phyloP scores from a whole-genome alignment of 2,797 vertebrate species.

The Xiphorhynchus erythropygius region DNA sequence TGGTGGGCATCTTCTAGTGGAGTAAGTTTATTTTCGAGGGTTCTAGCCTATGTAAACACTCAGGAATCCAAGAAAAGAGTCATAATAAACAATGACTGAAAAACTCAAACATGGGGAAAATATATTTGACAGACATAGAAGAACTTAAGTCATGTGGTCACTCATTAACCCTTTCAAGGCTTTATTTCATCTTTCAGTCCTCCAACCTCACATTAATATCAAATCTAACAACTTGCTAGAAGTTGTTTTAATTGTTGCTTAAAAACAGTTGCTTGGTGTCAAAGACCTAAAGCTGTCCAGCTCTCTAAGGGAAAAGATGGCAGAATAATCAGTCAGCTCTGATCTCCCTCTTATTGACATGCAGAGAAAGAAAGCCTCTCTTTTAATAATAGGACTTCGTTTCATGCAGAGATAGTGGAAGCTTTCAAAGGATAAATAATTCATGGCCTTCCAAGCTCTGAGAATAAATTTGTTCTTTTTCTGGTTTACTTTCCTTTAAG shows the following conservation, averaged over 20 bases:
- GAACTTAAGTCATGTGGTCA: constrained; percentile 38
- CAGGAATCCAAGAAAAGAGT: constrained; percentile 17
- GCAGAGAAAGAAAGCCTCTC: constrained; percentile 67
- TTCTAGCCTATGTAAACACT: background rate
- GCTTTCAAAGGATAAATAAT: constrained; percentile 80
- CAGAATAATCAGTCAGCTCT: constrained; percentile 63
- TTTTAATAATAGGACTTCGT: constrained; percentile 74
- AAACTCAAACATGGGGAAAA: background rate
- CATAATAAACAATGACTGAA: constrained; percentile 1
- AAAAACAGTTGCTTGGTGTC: constrained; percentile 30
- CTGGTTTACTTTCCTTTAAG: constrained; percentile 76
- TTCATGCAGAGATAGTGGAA: constrained; percentile 74
- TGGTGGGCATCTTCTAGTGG: background rate
- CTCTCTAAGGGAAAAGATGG: constrained; percentile 52
- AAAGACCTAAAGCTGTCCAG: constrained; percentile 16
- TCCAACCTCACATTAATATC: constrained; percentile 37
- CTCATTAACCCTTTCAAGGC: constrained; percentile 11
- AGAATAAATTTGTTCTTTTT: constrained; percentile 79
- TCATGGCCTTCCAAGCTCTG: constrained; percentile 70
- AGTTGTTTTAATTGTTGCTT: constrained; percentile 34
- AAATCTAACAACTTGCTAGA: constrained; percentile 22
- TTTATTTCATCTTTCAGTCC: constrained; percentile 26
- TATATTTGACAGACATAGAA: background rate
- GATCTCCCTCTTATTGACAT: constrained; percentile 70
- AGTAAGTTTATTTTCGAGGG: constrained; percentile 33